These are phyloP conservation scores for Drosophila mauritiana DNA, from an alignment of 1,140 invertebrate species.

Conservation along the genomic window DNA sequence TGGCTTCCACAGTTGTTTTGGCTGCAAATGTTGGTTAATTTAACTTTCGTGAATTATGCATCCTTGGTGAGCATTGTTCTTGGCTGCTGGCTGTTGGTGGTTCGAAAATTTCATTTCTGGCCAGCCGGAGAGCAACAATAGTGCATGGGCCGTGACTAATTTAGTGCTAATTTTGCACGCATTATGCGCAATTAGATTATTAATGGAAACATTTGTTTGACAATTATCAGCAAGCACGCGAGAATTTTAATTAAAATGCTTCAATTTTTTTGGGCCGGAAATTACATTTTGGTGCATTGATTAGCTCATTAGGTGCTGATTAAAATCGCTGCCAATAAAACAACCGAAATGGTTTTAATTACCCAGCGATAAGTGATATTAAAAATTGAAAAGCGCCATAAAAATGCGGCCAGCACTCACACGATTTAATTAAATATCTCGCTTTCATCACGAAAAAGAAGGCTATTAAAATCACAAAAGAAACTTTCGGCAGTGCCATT, in stretches of 20 bases:
- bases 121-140: slow-evolving; percentile 22
- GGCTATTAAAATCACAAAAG: slow-evolving; percentile 45
- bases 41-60: slow-evolving; percentile 79
- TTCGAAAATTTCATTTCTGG: slow-evolving; percentile 69
- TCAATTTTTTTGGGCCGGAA: slow-evolving; percentile 44
- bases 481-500: slow-evolving; percentile 32
- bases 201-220: slow-evolving; percentile 79
- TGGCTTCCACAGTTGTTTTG: slow-evolving; percentile 34
- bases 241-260: slow-evolving; percentile 75
- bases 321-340: slow-evolving; percentile 74
- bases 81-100: slow-evolving; percentile 8
- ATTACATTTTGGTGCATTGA: slow-evolving; percentile 71
- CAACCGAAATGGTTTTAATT: slow-evolving; percentile 65
- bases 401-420: slow-evolving; percentile 27
- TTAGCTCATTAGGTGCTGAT: slow-evolving; percentile 76
- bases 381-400: slow-evolving; percentile 56
- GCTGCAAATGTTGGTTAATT: slow-evolving; percentile 79
- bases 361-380: slow-evolving; percentile 44
- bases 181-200: slow-evolving; percentile 82
- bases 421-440: slow-evolving; percentile 47
- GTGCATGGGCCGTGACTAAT: slow-evolving; percentile 71
- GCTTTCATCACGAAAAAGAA: background rate
- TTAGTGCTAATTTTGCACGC: slow-evolving; percentile 78
- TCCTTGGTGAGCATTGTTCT: slow-evolving; percentile 38
- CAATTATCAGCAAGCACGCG: slow-evolving; percentile 64